Evolutionary conservation across 2,797 vertebrate species (phyloP).

Genomic region (Knipowitschia caucasica): DNA sequence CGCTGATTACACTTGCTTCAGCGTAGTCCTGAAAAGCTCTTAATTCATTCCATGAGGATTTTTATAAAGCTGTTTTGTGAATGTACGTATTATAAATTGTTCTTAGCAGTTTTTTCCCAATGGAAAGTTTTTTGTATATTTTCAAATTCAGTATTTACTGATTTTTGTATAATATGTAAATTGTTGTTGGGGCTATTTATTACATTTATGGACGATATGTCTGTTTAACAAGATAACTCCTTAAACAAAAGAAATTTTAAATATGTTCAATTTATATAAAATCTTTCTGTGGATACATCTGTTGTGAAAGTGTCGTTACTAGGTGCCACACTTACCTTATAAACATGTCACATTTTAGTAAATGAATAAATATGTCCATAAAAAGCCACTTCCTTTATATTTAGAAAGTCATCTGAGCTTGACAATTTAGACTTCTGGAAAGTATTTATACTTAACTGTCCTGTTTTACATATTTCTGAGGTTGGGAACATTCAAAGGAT

Average conservation of each 20-base stretch:
- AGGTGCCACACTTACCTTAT: neutral
- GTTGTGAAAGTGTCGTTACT: constrained; percentile 28
- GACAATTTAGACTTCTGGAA: no score
- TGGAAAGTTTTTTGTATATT: constrained; percentile 63
- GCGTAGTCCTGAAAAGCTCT: constrained; percentile 41
- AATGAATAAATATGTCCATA: neutral
- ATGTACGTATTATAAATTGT: constrained; percentile 33
- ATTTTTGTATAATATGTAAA: constrained; percentile 97
- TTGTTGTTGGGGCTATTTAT: constrained; percentile 94
- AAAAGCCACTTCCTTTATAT: no score
- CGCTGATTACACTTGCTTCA: constrained; percentile 29
- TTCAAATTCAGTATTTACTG: constrained; percentile 83
- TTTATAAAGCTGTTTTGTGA: constrained; percentile 23
- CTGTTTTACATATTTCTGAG: no score
- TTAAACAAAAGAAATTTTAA: constrained; percentile 80
- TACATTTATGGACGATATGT: constrained; percentile 79
- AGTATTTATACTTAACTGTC: no score
- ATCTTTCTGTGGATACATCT: constrained; percentile 90
- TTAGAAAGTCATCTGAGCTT: no score
- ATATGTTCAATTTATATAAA: constrained; percentile 85
- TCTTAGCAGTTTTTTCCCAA: constrained; percentile 31
- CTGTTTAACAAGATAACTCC: constrained; percentile 80
- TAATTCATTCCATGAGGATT: constrained; percentile 19
- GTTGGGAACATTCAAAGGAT: no score
- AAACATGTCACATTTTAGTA: neutral